A percentile compares a stretch with the other conserved stretches of the same genome.
These are phyloP conservation scores for Silurus meridionalis DNA, from an alignment of 2,113 vertebrate species.

Conservation along the genomic window DNA sequence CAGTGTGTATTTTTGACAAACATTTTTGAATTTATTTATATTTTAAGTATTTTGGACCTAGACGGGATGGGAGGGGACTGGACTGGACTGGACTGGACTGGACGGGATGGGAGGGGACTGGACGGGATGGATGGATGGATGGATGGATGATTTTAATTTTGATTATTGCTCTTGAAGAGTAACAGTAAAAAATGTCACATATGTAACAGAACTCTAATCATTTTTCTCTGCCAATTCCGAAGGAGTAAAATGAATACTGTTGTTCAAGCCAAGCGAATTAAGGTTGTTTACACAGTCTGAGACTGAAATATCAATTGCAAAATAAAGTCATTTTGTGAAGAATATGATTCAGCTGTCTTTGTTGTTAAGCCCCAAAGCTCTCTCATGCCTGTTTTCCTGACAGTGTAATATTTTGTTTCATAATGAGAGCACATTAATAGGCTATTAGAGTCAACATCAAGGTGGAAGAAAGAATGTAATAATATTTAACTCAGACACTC, in stretches of 20 bases:
- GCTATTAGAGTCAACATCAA: constrained; percentile 29
- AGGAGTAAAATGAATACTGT: not conserved
- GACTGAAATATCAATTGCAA: constrained; percentile 16
- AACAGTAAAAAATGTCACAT: not conserved
- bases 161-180: not conserved
- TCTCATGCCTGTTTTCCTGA: not conserved
- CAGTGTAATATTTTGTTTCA: constrained; percentile 15
- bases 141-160: not conserved
- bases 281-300: constrained; percentile 10
- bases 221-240: not conserved
- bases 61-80: no score
- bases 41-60: not conserved
- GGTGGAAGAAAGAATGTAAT: constrained; percentile 21
- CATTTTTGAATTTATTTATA: not conserved
- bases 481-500: constrained; percentile 15
- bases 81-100: no score
- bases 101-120: no score
- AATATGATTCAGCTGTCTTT: constrained; percentile 7
- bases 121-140: not conserved
- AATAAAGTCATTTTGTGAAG: not conserved
- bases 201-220: not conserved
- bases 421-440: constrained; percentile 36
- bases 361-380: constrained; percentile 16
- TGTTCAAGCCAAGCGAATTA: constrained; percentile 1
- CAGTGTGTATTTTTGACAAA: not conserved